Base-by-base conservation (phyloP, 2,113 vertebrate species). In the Podocnemis expansa region DNA sequence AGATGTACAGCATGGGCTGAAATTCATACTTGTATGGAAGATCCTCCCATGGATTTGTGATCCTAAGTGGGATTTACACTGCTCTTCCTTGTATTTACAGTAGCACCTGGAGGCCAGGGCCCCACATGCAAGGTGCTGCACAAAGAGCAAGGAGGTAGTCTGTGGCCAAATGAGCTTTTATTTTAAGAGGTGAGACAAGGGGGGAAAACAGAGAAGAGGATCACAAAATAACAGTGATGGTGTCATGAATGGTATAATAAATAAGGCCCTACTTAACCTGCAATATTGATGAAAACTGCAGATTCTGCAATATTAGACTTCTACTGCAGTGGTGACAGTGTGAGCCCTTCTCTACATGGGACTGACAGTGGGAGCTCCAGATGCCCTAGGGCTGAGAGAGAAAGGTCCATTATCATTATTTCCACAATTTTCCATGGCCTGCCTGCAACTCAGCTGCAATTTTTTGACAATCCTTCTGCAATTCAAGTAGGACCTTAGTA, bases 1-100 rank as follows among this genome's bases (percentile, higher is more conserved):
- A 4, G 22, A 78, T 12, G 3, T 9, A 5, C 21, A 19, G 67
- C 6, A 0, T 6, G 0, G 0, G 5, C 29, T 49, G 43, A 73
- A 34, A 6, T 0, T 8, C 0, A 2, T 41, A 79, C 49, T 45
- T 0, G 0, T 0, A 76, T 85, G 56, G 43, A n/a, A 89, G 81
- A 52, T 0, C 4, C 10, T 78, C 60, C 45, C 60, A 78, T 0
- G 0, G 79, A 29, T 34, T 29, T 49, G 76, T 45, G 43, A 43
- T 27, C 27, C 43, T 43, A 43, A 41, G 11, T 13, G 6, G 70
- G 43, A 13, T 43, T 45, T 19, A 31, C 12, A 4, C 29, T 45
- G 27, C 13, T 14, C 27, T 34, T 27, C 2, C 25, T 7, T 7
- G 49, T 21, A 8, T 1, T 6, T 83, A 2, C 5, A 27, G 27